Percentiles rank a stretch among this genome's conserved stretches.
Conservation (phyloP, 2,888 invertebrate genomes). For the Megastigmus dorsalis region DNA sequence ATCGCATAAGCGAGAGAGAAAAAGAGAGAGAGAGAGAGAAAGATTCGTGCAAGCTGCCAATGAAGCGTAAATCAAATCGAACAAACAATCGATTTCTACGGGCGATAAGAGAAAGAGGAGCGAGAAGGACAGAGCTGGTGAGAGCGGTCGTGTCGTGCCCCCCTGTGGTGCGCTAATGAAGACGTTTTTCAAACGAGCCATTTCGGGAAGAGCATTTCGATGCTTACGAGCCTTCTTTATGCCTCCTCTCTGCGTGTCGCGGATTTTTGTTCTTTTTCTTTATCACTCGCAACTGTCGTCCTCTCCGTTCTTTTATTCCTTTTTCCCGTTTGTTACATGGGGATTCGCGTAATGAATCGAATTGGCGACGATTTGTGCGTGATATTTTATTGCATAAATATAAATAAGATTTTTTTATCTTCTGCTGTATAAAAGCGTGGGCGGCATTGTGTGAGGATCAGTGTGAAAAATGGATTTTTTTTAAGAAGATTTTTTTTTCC, state of each 20-base stretch:
- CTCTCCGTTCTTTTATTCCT: background rate
- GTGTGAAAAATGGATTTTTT: too few relatives aligned
- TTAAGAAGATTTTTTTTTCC: too few relatives aligned
- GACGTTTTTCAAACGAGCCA: constrained; percentile 23
- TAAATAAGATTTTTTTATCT: too few relatives aligned
- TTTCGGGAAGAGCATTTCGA: background rate
- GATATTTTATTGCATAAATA: too few relatives aligned
- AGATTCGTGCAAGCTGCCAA: constrained; percentile 40
- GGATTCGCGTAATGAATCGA: too few relatives aligned
- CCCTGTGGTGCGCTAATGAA: constrained; percentile 33
- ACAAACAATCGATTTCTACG: constrained; percentile 7
- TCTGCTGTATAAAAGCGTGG: too few relatives aligned
- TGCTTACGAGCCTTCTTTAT: background rate
- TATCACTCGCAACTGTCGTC: too few relatives aligned
- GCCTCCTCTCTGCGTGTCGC: constrained; percentile 8
- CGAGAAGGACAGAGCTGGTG: background rate
- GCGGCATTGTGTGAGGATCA: too few relatives aligned
- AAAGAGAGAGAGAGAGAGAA: too few relatives aligned
- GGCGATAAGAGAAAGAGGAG: background rate
- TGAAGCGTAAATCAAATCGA: constrained; percentile 45
- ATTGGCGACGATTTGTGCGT: too few relatives aligned
- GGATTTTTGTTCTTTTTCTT: background rate
- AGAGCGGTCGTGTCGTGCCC: constrained; percentile 10
- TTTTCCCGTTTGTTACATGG: too few relatives aligned
- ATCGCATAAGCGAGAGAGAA: too few relatives aligned